phyloP scores from a whole-genome alignment of 2,888 invertebrate genomes.

The Blomia tropicalis region DNA sequence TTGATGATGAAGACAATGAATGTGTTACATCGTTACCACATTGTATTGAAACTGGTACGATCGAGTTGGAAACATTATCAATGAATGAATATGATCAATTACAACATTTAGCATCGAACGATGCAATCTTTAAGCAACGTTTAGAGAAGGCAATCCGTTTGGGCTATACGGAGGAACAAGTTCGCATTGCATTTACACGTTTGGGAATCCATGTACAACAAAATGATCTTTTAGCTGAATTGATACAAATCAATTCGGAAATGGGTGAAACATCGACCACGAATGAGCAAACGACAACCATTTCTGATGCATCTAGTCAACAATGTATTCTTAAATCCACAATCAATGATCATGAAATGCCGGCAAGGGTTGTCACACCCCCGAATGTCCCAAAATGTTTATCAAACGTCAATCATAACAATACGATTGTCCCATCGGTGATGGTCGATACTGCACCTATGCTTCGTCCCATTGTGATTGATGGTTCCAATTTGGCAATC shows the following conservation, averaged over 20 bases:
- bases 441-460: slow-evolving; percentile 18
- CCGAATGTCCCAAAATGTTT: background rate
- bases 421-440: no score
- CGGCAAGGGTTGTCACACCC: background rate
- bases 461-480: slow-evolving; percentile 63
- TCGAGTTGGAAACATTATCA: background rate
- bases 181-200: slow-evolving; percentile 62
- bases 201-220: slow-evolving; percentile 69
- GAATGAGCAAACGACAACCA: background rate
- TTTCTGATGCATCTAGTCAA: background rate
- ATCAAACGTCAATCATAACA: no score
- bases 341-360: background rate
- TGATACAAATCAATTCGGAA: slow-evolving; percentile 42
- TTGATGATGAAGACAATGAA: background rate
- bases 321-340: background rate
- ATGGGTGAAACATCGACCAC: slow-evolving; percentile 8
- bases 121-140: background rate
- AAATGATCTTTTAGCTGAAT: slow-evolving; percentile 70
- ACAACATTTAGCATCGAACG: background rate
- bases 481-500: slow-evolving; percentile 88
- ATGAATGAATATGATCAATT: background rate
- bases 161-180: slow-evolving; percentile 72
- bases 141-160: slow-evolving; percentile 43
- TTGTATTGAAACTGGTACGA: background rate
- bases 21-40: no score